Conservation (phyloP, 2,888 invertebrate species). For the Cephonodes hylas region DNA sequence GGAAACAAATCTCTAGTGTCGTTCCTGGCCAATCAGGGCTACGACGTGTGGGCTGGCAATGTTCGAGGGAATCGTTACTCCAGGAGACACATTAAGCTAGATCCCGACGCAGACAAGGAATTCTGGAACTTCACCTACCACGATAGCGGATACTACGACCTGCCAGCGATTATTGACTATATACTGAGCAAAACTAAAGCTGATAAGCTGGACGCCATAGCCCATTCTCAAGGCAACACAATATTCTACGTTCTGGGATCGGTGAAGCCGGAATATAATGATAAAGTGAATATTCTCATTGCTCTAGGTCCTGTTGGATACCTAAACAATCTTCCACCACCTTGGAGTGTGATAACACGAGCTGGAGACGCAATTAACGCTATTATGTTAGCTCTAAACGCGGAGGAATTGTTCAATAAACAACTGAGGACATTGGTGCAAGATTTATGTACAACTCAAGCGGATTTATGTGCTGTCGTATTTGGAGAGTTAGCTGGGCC, state of each 20-base stretch:
- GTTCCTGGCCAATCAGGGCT: constrained; percentile 63
- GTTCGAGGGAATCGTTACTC: constrained; percentile 81
- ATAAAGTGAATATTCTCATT: constrained; percentile 68
- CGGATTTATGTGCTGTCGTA: background rate
- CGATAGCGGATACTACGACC: constrained; percentile 83
- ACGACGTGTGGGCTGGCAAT: constrained; percentile 51
- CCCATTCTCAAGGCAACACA: constrained; percentile 84
- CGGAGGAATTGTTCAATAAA: constrained; percentile 8
- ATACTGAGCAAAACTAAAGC: constrained; percentile 57
- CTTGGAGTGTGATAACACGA: background rate
- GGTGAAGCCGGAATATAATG: constrained; percentile 71
- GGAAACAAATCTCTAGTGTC: constrained; percentile 29
- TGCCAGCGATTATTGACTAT: constrained; percentile 79
- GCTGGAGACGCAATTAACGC: background rate
- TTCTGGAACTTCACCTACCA: constrained; percentile 82
- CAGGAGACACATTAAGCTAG: constrained; percentile 60
- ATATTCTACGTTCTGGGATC: constrained; percentile 72
- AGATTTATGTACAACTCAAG: background rate
- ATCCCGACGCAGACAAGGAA: constrained; percentile 38
- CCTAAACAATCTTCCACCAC: background rate
- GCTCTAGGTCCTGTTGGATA: constrained; percentile 29
- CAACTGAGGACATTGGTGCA: background rate
- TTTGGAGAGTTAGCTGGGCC: background rate
- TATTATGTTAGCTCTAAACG: background rate
- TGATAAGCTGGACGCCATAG: constrained; percentile 79